Conservation (phyloP, 1,140 invertebrate species). For the Diorhabda sublineata region DNA sequence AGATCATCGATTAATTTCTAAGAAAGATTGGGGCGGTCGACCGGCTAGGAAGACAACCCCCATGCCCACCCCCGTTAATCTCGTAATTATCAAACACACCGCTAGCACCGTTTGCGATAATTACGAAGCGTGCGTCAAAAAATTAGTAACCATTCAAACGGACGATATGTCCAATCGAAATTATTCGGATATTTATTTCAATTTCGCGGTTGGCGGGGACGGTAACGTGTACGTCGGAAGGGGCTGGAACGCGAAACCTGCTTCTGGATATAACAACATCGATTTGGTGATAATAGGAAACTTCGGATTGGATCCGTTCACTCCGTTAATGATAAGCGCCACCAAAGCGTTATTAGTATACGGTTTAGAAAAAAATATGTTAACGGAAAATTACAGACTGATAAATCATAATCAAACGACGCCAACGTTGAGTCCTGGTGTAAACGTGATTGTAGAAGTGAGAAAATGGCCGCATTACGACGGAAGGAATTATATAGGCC, state of each 20-base stretch:
- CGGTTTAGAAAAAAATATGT: constrained; percentile 3
- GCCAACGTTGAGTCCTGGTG: constrained; percentile 41
- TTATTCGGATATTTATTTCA: constrained; percentile 54
- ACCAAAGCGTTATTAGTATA: not conserved
- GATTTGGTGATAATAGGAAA: constrained; percentile 51
- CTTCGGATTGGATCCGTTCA: constrained; percentile 43
- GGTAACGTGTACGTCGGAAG: constrained; percentile 60
- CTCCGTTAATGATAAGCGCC: constrained; percentile 38
- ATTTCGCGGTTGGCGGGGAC: constrained; percentile 66
- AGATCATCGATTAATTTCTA: not conserved
- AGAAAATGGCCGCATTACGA: constrained; percentile 40
- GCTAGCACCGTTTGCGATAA: constrained; percentile 39
- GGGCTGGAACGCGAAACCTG: constrained; percentile 56
- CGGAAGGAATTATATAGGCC: not conserved
- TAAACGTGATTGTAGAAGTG: constrained; percentile 36
- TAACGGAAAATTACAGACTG: constrained; percentile 45
- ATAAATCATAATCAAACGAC: constrained; percentile 51
- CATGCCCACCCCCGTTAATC: constrained; percentile 38
- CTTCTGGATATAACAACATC: constrained; percentile 50
- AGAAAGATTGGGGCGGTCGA: constrained; percentile 27
- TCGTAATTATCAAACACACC: constrained; percentile 50
- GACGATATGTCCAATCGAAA: constrained; percentile 36
- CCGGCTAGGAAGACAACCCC: not conserved
- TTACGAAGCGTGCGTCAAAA: constrained; percentile 43
- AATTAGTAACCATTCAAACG: constrained; percentile 46